phyloP scores from a whole-genome alignment of 2,888 invertebrate genomes.

The Drosophila anceps region DNA sequence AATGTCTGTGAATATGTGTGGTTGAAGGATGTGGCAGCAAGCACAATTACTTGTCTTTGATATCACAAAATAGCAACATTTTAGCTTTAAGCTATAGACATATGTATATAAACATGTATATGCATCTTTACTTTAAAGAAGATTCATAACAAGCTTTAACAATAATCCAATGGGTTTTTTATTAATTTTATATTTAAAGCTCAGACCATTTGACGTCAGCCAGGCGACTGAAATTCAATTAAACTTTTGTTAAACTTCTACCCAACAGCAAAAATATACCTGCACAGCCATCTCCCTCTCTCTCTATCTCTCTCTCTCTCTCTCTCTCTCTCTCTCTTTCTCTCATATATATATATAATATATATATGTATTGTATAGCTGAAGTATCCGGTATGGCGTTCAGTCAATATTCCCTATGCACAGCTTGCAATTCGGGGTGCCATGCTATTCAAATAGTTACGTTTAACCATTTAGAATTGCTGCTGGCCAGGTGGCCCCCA shows the following conservation, averaged over 20 bases:
- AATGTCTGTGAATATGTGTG: constrained; percentile 8
- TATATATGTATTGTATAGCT: constrained; percentile 32
- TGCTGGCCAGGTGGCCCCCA: constrained; percentile 4
- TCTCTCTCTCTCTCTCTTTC: neutral
- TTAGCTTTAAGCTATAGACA: constrained; percentile 1
- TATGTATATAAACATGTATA: neutral
- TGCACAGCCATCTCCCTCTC: neutral
- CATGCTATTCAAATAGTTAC: constrained; percentile 60
- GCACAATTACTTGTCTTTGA: constrained; percentile 20
- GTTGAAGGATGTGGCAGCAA: constrained; percentile 9
- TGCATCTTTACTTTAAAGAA: neutral
- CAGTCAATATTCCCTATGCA: constrained; percentile 16
- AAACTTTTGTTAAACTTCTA: constrained; percentile 54
- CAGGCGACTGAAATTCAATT: constrained; percentile 69
- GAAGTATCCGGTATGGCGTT: constrained; percentile 17
- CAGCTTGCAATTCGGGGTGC: neutral
- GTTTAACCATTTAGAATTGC: constrained; percentile 39
- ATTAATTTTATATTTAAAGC: neutral
- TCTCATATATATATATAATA: no score
- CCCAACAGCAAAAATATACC: neutral
- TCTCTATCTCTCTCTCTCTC: neutral
- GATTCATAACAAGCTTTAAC: neutral
- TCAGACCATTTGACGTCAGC: constrained; percentile 45
- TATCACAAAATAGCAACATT: constrained; percentile 8
- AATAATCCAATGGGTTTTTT: neutral